Evolutionary conservation across 2,888 invertebrate genomes (phyloP), one percentile per base, ranked within the genome.

Genomic region (Arrhopalites spinosus): DNA sequence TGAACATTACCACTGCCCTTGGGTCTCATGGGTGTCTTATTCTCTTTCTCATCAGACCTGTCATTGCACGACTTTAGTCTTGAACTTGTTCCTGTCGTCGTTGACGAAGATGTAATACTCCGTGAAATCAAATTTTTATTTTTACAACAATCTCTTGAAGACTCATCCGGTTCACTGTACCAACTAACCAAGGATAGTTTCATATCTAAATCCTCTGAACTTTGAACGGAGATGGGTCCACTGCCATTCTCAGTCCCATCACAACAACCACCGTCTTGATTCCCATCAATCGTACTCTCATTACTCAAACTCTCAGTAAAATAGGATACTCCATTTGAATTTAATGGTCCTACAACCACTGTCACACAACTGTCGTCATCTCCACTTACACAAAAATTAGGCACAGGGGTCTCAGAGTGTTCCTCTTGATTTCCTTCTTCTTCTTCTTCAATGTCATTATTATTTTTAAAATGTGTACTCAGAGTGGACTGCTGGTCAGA

Each of bases 81-180:
- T 68, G 8, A 68, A 75, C 0, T 23, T 25, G 56, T 23, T 29
- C 59, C 29, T 2, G 23, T 59, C 2, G 59, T 59, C 11, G 59
- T 63, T 29, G 63, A 15, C 20, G 63, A n/a, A 30, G 20, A 17
- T 20, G 66, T 36, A 3, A 8, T 23, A 23, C 25, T 59, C 2
- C 13, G 2, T 50, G 50, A 36, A 36, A 36, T 36, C 11, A 36
- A 36, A 36, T 50, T 50, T 8, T 50, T 53, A 67, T 30, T 69
- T 50, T 64, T 43, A 73, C 80, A 75, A 74, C 80, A 73, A 74
- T 76, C 36, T 47, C 63, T 30, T 0, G 72, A 20, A 11, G 45
- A n/a, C 30, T 77, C 80, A 29, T 81, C 82, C 13, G 82, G 82
- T 47, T 82, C 82, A 66, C 79, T 79, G 77, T 81, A 82, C 82